phyloP scores from a whole-genome alignment of 2,113 vertebrate genomes.

The Pituophis catenifer region DNA sequence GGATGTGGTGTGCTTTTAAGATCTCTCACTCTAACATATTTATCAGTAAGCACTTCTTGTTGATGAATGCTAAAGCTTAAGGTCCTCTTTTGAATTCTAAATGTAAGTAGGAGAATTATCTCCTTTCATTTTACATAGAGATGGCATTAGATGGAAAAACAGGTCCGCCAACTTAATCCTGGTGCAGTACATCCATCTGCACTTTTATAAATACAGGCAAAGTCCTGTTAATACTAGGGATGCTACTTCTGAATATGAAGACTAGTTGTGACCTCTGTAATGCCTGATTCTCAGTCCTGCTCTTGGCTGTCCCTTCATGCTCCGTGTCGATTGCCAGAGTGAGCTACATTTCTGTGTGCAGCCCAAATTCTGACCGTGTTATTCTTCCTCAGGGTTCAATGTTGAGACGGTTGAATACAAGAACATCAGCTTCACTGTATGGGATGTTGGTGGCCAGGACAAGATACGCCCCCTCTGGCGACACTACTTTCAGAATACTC shows the following conservation, averaged over 20 bases:
- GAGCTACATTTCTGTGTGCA: background rate
- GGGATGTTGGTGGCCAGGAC: slow-evolving; percentile 98
- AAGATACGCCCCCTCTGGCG: slow-evolving; percentile 98
- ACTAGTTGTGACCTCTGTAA: background rate
- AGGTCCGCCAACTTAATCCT: background rate
- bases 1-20: background rate
- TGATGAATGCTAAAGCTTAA: background rate
- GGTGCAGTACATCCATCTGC: background rate
- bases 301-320: background rate
- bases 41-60: background rate
- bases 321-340: background rate
- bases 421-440: slow-evolving; percentile 99
- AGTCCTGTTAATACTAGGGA: background rate
- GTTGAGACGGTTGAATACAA: slow-evolving; percentile 99
- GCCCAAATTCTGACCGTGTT: background rate
- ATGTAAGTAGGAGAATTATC: background rate
- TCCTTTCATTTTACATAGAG: background rate
- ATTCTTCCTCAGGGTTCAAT: slow-evolving; percentile 83
- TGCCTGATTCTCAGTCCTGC: background rate
- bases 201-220: background rate
- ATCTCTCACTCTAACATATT: background rate
- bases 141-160: background rate
- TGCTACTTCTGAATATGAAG: background rate
- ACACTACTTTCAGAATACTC: slow-evolving; percentile 99
- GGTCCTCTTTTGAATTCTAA: background rate